Evolutionary conservation across 2,797 vertebrate genomes (phyloP).

Genomic region (Sebastes matsubarae): DNA sequence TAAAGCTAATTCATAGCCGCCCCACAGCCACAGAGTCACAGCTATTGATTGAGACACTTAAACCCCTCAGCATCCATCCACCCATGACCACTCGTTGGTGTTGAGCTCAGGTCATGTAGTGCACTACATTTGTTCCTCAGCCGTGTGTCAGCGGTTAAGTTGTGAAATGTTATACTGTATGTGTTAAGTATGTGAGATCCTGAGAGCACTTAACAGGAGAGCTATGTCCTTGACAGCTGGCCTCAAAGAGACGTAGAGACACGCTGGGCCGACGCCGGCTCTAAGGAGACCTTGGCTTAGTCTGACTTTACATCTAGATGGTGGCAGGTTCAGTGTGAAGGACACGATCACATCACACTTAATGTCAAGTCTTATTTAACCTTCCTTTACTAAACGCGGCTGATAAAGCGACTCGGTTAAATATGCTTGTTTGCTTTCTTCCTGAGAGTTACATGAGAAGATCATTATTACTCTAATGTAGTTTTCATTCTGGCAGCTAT

Average conservation of each 20-base stretch:
- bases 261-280: not conserved
- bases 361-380: no score
- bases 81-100: not conserved
- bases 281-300: not conserved
- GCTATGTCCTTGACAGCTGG: constrained; percentile 32
- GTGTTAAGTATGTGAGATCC: constrained; percentile 31
- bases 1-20: not conserved
- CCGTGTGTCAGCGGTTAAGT: not conserved
- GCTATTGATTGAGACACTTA: constrained; percentile 40
- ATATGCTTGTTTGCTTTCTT: not conserved
- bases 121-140: not conserved
- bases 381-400: no score
- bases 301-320: not conserved
- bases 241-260: not conserved
- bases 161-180: constrained; percentile 37
- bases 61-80: not conserved
- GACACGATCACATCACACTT: not conserved
- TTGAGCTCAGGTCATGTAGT: constrained; percentile 1
- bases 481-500: no score
- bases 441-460: not conserved
- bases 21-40: not conserved
- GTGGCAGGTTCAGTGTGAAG: not conserved
- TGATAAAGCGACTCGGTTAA: no score
- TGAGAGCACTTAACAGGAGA: constrained; percentile 37
- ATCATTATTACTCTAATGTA: not conserved